Percentiles rank a stretch among this genome's conserved stretches.
Conservation (phyloP, 2,113 vertebrate species). For the Pelecanoides urinatrix region DNA sequence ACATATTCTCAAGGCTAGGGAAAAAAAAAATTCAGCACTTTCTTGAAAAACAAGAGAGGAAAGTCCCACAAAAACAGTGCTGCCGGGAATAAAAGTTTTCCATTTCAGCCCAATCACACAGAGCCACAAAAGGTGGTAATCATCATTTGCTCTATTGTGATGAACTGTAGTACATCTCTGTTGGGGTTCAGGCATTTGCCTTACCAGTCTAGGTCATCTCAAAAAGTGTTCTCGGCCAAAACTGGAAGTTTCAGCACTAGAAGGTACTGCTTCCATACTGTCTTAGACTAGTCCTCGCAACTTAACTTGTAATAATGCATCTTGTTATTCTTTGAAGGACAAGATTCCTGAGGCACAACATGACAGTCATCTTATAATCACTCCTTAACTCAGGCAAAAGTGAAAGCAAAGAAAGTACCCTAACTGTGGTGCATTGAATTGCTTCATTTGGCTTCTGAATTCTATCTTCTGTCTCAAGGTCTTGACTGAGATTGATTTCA, state of each 20-base stretch:
- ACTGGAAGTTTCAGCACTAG: not conserved
- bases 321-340: not conserved
- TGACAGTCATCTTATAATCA: not conserved
- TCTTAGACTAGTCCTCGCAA: not conserved
- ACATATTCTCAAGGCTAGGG: not conserved
- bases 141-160: not conserved
- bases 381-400: not conserved
- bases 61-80: not conserved
- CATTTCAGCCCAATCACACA: not conserved
- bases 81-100: not conserved
- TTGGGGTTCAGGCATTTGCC: not conserved
- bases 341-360: not conserved
- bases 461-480: not conserved
- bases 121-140: not conserved
- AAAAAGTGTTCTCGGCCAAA: not conserved
- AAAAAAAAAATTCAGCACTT: not conserved
- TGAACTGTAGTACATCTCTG: not conserved
- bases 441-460: not conserved
- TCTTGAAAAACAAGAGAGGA: not conserved
- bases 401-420: not conserved
- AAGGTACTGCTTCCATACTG: not conserved
- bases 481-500: not conserved
- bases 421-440: not conserved
- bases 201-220: not conserved
- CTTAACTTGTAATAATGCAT: not conserved